Evolutionary conservation across 2,113 vertebrate genomes (phyloP), one percentile per base, ranked within the genome.

Genomic region (Ploceus nigricollis): DNA sequence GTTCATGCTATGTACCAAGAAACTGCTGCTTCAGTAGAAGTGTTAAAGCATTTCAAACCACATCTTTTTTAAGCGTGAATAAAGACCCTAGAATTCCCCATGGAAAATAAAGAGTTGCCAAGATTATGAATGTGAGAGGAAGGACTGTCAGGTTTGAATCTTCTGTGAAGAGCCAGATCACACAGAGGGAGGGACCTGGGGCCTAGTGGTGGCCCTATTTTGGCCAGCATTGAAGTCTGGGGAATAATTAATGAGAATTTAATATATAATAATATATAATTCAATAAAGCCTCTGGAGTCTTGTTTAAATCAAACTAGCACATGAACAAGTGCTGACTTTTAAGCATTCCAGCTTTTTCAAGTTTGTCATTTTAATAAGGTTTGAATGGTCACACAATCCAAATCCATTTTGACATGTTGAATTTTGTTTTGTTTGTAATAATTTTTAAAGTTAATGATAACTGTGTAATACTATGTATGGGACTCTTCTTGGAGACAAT

Each of bases 241-340:
- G 33, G 47, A 77, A 47, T 83, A 95, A 88, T 86, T 95, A 4
- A 47, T 70, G 66, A 61, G 25, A 88, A 30, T 50, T 21, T 56
- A 77, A 77, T 77, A 42, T 42, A 48, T 56, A 61, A 56, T 54
- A 63, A 48, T 63, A 70, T 50, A 70, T 70, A 33, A 81, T 75
- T 93, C 37, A 80, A 47, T 48, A 87, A 94, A 88, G 16, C 47
- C 40, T 88, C 66, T 63, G 31, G 76, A 90, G 60, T 40, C 64
- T 70, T 95, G 72, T 75, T 77, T 95, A 91, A 96, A 93, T 91
- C 90, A 92, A 83, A 68, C 60, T 56, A 78, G 48, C n/a, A n/a
- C n/a, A 45, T 60, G 76, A 90, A 68, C 24, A 47, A 83, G 64
- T 82, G 56, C 53, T 90, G 79, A 81, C 31, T 89, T 96, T 86